Percentiles rank a stretch among this genome's conserved stretches.
Conservation (phyloP, 2,888 invertebrate species). For the Loripinus fragilis region DNA sequence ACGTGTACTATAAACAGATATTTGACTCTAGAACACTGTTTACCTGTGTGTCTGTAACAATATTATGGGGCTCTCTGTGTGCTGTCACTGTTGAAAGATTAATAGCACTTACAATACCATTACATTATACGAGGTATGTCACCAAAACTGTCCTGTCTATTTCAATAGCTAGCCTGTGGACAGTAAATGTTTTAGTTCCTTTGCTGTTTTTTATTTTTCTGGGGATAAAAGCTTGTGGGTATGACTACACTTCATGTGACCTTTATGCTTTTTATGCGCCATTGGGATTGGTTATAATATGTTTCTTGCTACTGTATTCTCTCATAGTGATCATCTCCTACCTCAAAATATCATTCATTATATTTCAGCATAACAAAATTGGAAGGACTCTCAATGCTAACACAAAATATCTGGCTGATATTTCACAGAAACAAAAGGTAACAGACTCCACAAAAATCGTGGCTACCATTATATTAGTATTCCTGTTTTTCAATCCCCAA, state of each 20-base stretch:
- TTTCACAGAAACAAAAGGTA: neutral
- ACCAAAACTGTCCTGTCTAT: neutral
- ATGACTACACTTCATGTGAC: too few relatives aligned
- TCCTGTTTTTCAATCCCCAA: neutral
- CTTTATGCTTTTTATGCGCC: too few relatives aligned
- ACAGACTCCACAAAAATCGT: neutral
- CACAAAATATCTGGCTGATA: too few relatives aligned
- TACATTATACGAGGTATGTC: neutral
- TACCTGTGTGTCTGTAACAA: neutral
- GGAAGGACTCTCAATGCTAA: too few relatives aligned
- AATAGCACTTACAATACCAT: neutral
- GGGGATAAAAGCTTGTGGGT: too few relatives aligned
- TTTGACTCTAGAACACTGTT: neutral
- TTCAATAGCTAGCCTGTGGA: neutral
- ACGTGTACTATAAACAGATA: neutral
- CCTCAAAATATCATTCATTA: too few relatives aligned
- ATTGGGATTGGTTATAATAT: too few relatives aligned
- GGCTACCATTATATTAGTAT: neutral
- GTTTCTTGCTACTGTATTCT: too few relatives aligned
- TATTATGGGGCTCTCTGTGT: neutral
- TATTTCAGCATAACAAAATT: too few relatives aligned
- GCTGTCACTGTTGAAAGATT: neutral
- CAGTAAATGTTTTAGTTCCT: neutral
- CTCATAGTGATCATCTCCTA: too few relatives aligned
- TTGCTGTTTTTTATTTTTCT: too few relatives aligned